Percentiles rank a stretch among this genome's conserved stretches.
Evolutionary conservation across 2,888 invertebrate species (phyloP).

Genomic region (Parnassius mnemosyne): DNA sequence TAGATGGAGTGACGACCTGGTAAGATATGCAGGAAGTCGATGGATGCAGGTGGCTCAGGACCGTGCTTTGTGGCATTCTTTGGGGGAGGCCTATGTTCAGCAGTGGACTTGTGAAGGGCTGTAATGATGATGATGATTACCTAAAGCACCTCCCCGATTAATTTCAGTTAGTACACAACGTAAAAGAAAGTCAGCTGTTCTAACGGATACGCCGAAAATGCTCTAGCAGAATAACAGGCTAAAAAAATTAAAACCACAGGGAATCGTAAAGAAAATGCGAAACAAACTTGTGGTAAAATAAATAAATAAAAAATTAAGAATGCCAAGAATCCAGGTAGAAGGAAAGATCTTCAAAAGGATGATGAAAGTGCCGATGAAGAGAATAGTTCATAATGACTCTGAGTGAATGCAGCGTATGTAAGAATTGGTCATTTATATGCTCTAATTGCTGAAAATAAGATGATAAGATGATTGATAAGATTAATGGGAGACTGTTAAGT

Average conservation of each 20-base stretch:
- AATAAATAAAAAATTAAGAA: not conserved
- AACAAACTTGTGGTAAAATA: not conserved
- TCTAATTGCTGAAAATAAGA: no score
- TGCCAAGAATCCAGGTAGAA: not conserved
- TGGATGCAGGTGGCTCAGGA: no score
- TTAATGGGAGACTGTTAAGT: no score
- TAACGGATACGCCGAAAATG: not conserved
- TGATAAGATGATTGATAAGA: no score
- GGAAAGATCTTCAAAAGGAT: not conserved
- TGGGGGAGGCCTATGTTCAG: no score
- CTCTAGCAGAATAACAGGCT: constrained; percentile 4
- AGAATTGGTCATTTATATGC: no score
- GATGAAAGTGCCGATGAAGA: not conserved
- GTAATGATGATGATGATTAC: no score
- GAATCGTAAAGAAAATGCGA: not conserved
- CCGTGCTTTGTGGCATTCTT: no score
- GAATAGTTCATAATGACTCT: not conserved
- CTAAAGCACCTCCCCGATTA: constrained; percentile 2
- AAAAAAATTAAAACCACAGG: not conserved
- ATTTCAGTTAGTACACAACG: not conserved
- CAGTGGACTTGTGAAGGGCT: no score
- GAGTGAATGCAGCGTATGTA: no score
- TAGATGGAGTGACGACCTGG: no score
- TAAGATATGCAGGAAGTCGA: no score
- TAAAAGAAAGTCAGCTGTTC: not conserved